phyloP scores from a whole-genome alignment of 2,888 invertebrate genomes.

The Epinotia ramella region DNA sequence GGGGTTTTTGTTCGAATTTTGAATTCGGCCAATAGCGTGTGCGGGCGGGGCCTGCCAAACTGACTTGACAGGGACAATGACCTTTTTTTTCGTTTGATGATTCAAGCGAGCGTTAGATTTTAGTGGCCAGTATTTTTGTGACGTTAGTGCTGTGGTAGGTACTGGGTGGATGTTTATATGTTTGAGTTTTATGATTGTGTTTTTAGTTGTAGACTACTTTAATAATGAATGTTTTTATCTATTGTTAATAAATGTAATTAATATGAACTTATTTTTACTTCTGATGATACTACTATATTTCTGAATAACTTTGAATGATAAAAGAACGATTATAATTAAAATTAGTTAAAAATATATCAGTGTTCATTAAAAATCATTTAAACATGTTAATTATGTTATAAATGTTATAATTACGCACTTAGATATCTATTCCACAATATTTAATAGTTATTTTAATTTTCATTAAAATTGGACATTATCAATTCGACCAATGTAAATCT shows the following conservation, averaged over 20 bases:
- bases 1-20: slow-evolving; percentile 83
- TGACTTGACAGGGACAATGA: slow-evolving; percentile 82
- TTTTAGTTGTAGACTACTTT: not conserved
- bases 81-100: slow-evolving; percentile 70
- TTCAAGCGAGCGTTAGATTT: slow-evolving; percentile 51
- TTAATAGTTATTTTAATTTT: not conserved
- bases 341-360: too few species aligned
- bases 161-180: slow-evolving; percentile 18
- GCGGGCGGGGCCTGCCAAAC: slow-evolving; percentile 82
- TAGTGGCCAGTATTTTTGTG: slow-evolving; percentile 35
- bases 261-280: not conserved
- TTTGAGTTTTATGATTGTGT: not conserved
- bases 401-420: too few species aligned
- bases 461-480: not conserved
- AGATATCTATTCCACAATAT: too few species aligned
- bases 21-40: slow-evolving; percentile 81
- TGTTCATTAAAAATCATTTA: too few species aligned
- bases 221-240: not conserved
- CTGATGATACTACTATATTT: not conserved
- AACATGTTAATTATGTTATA: too few species aligned
- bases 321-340: too few species aligned
- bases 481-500: not conserved
- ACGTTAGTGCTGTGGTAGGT: not conserved
- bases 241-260: not conserved
- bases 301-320: not conserved